Base-by-base conservation (phyloP, 2,113 vertebrate genomes). In the Gasterosteus nipponicus region DNA sequence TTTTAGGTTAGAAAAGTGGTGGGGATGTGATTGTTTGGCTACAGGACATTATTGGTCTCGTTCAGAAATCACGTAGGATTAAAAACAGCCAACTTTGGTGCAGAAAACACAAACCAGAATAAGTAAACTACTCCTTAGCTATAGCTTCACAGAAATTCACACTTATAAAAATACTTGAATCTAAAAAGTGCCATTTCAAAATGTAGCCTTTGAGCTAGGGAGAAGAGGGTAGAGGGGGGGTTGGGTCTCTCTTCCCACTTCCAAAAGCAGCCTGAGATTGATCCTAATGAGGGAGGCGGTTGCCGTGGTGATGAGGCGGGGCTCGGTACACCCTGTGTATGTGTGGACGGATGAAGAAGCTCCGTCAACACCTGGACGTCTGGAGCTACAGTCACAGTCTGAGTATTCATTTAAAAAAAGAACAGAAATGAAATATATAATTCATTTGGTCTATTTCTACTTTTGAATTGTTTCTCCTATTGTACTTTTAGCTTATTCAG, bases 281-380 rank as follows among this genome's bases (percentile, higher is more conserved):
- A 73, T 56, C 47, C 10, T 51, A 38, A 10, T 59, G 54, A 31
- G 12, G 38, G 76, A 83, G 79, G 74, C 14, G 11, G 79, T 69
- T 86, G 73, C 83, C 54, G 73, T 47, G 82, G 78, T 53, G 78
- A 88, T 19, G 75, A 83, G 73, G 62, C 66, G 61, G 39, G 77
- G 75, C 51, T 35, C 7, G 35, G n/a, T 7, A 41, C n/a, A 63
- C 39, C 19, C 42, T 42, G 60, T 26, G 65, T 14, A 12, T 26
- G 60, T 19, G 62, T 33, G 69, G 66, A 83, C 47, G 78, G 75
- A 89, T 56, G 78, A 86, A 77, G 81, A 89, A 79, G 79, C 67
- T 80, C 77, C 35, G 75, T 39, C 61, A 78, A 73, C 81, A 85
- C 73, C 86, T 83, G 87, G 83, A 71, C 7, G 61, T 89, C 86